These are phyloP conservation scores for Sitta europaea DNA, from an alignment of 2,113 vertebrate genomes.

Conservation along the genomic window DNA sequence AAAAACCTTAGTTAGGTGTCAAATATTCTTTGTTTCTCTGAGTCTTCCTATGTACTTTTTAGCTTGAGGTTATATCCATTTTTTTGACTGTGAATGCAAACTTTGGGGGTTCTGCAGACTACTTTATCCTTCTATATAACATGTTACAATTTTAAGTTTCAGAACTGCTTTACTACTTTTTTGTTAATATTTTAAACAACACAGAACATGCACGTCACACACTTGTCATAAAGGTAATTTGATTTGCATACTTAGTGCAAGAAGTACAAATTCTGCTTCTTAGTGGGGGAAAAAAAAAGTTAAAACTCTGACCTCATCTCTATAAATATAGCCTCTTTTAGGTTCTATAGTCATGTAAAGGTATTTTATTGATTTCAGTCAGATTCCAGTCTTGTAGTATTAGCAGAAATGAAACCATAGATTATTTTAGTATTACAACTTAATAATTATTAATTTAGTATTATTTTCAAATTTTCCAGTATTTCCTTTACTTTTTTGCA, in stretches of 20 bases:
- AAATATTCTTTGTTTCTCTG: background rate
- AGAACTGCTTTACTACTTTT: background rate
- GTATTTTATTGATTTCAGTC: background rate
- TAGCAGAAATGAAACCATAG: background rate
- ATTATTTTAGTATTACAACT: background rate
- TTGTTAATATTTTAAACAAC: background rate
- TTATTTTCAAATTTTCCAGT: background rate
- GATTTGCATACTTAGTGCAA: background rate
- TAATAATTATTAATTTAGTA: background rate
- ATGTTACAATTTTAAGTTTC: background rate
- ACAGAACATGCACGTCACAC: background rate
- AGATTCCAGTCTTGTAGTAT: background rate
- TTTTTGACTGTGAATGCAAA: background rate
- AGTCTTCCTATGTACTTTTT: background rate
- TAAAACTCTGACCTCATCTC: background rate
- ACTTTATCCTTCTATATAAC: background rate
- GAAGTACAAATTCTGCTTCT: background rate
- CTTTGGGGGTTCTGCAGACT: background rate
- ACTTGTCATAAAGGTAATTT: background rate
- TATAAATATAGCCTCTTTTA: background rate
- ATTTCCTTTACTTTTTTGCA: background rate
- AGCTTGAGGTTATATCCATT: background rate
- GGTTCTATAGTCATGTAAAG: background rate
- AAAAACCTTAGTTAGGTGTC: background rate
- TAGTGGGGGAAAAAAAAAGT: background rate